Base-by-base conservation (phyloP, 1,140 invertebrate genomes). In the Philopotamus ludificatus region DNA sequence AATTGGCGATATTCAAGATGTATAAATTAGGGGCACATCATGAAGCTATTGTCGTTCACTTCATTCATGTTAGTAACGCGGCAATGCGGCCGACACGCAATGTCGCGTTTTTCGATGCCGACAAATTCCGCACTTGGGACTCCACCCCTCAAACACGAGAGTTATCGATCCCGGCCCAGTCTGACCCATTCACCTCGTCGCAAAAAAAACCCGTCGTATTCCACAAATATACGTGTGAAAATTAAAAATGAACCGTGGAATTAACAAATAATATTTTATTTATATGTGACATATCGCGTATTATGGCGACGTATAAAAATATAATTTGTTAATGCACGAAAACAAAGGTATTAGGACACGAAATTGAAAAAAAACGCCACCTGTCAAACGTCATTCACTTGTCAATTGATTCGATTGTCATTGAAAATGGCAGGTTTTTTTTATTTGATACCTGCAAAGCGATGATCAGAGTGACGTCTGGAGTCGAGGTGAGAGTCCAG, bases 21-120 rank as follows among this genome's bases (percentile, higher is more conserved):
- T 34, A 12, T 34, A 34, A 34, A 34, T 34, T 34, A 34, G 4
- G 28, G 4, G n/a, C n/a, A n/a, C 28, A 34, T 7, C 12, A 34
- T 34, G 28, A 34, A 34, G 28, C 4, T 4, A 34, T 34, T 34
- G 28, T 12, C 28, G 10, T n/a, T 3, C 16, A 51, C 49, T 20
- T 51, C 8, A 25, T 8, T 50, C 44, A 50, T 44, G 50, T 62
- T 62, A 49, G 22, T 18, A 15, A 8, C 22, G 25, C 47, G 16
- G 42, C 12, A 61, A 51, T 12, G 10, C 41, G 25, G 28, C 3
- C 22, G 20, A 50, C 66, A 68, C 66, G 66, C 66, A 45, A 68
- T 50, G 47, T 68, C 62, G 61, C 61, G 66, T 68, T 68, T 67
- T 64, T 26, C 49, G 18, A 2, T 18, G 61, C 55, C 49, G 66